Percentiles rank a stretch among this genome's conserved stretches.
phyloP scores from a whole-genome alignment of 2,888 invertebrate genomes.

The Elgonia sp. region DNA sequence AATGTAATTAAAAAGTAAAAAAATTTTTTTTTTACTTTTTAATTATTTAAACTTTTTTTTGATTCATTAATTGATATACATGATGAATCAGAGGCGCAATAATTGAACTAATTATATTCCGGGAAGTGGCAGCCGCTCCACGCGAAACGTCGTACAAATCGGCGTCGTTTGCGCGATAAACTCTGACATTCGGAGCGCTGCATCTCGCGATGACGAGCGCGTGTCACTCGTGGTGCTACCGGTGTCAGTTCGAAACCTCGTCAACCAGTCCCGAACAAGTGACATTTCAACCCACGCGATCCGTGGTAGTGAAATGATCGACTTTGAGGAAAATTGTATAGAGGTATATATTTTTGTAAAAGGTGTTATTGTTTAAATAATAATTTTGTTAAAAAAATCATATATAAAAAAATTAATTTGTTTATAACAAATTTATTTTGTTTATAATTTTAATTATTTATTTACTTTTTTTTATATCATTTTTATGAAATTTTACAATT shows the following conservation, averaged over 20 bases:
- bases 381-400: background rate
- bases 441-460: too few relatives aligned
- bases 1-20: too few relatives aligned
- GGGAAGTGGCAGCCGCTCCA: constrained; percentile 13
- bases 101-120: constrained; percentile 58
- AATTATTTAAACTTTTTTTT: constrained; percentile 1
- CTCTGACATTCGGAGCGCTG: constrained; percentile 60
- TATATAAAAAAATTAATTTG: too few relatives aligned
- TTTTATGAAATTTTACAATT: too few relatives aligned
- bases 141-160: constrained; percentile 39
- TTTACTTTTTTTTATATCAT: too few relatives aligned
- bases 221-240: constrained; percentile 42
- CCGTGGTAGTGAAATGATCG: constrained; percentile 39
- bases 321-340: background rate
- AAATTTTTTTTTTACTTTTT: too few relatives aligned
- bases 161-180: constrained; percentile 55
- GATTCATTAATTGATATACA: constrained; percentile 25
- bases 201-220: constrained; percentile 53
- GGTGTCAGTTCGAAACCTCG: constrained; percentile 34
- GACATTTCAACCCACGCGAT: constrained; percentile 24
- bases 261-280: constrained; percentile 32
- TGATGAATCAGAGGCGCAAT: constrained; percentile 22
- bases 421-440: too few relatives aligned
- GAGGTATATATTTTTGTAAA: constrained; percentile 41
- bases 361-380: too few relatives aligned